Evolutionary conservation across 1,140 invertebrate species (phyloP), one percentile per base, ranked within the genome.

Genomic region (Micrasema minimum): DNA sequence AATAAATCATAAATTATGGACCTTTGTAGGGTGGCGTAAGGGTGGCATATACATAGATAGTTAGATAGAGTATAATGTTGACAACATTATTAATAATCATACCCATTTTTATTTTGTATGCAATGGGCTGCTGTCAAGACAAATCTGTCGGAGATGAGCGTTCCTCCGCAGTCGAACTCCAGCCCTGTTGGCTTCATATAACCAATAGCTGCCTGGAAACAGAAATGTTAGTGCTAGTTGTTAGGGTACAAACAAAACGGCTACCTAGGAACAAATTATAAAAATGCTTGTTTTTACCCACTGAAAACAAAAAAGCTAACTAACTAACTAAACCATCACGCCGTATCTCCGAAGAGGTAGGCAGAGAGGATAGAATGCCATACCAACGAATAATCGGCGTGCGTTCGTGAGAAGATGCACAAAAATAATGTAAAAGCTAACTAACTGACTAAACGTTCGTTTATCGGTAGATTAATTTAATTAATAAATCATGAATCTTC

Each of bases 91-190:
- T 38, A 5, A 6, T 6, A 38, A 38, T 38, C 11, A 6, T 38
- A 11, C 11, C 11, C 11, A 38, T n/a, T n/a, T n/a, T n/a, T n/a
- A n/a, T n/a, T n/a, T n/a, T n/a, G n/a, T n/a, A 77, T 71, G 55
- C 81, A 82, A 69, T 82, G 81, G 2, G 80, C 81, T 11, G 81
- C 81, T 7, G 81, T 82, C 10, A 82, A n/a, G 4, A 81, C 76
- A 64, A 74, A 82, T 22, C 46, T 77, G 2, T 72, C 50, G 0
- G 80, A 76, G 43, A 82, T 79, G 0, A 82, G 61, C 0, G 77
- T 74, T 1, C 79, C 81, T n/a, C 80, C 80, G 41, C 81, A 82
- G 10, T 77, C 77, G 23, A 76, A 80, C 2, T 75, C 65, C 0
- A 71, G 26, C 14, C 41, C 65, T 11, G 66, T 68, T 12, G 78